A percentile compares a stretch with the other conserved stretches of the same genome.
These are phyloP conservation scores for Dendronephthya gigantea DNA, from an alignment of 64 coral and sea anemone species.

Conservation along the genomic window DNA sequence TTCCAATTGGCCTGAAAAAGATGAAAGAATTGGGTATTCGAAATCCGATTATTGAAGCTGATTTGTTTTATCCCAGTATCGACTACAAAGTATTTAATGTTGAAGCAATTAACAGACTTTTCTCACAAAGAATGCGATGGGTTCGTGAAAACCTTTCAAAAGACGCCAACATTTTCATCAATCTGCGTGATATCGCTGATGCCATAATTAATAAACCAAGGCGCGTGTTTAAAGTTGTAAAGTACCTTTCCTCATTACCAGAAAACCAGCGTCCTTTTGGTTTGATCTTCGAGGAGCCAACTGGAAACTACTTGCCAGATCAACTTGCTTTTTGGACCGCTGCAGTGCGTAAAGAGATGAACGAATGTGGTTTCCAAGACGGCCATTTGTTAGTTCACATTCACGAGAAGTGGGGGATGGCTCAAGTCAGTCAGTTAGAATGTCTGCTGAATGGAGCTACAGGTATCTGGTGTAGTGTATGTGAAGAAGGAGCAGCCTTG, in stretches of 20 bases:
- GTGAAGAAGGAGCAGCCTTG: slow-evolving; percentile 45
- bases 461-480: slow-evolving; percentile 39
- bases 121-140: slow-evolving; percentile 14
- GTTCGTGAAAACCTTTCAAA: not conserved
- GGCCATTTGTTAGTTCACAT: slow-evolving; percentile 29
- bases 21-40: slow-evolving; percentile 22
- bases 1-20: slow-evolving; percentile 27
- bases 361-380: not conserved
- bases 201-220: slow-evolving; percentile 28
- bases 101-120: not conserved
- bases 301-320: slow-evolving; percentile 56
- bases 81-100: slow-evolving; percentile 18
- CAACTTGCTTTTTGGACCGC: slow-evolving; percentile 33
- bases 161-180: slow-evolving; percentile 42
- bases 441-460: slow-evolving; percentile 31
- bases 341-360: not conserved
- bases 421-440: slow-evolving; percentile 31
- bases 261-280: slow-evolving; percentile 35
- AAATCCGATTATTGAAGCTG: slow-evolving; percentile 37
- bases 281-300: slow-evolving; percentile 29
- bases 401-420: slow-evolving; percentile 42
- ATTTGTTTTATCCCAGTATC: slow-evolving; percentile 2
- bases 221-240: slow-evolving; percentile 40
- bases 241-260: slow-evolving; percentile 27
- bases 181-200: slow-evolving; percentile 38